These are phyloP conservation scores for Nerophis lumbriciformis DNA, from an alignment of 2,113 vertebrate genomes.

Conservation along the genomic window DNA sequence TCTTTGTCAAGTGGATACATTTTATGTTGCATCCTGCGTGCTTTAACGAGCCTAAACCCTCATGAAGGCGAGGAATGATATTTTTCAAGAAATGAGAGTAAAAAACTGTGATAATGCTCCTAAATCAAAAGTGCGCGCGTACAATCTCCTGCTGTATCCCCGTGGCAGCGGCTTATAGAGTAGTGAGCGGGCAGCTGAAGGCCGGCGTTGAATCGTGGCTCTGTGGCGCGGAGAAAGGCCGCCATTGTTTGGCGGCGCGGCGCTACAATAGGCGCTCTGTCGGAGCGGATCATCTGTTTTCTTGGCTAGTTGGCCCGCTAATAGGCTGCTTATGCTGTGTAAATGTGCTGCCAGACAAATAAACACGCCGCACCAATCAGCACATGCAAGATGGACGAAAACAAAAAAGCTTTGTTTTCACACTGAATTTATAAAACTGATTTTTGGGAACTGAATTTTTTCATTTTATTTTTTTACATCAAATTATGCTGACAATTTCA, in stretches of 20 bases:
- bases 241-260: conserved; percentile 44
- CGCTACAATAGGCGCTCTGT: conserved; percentile 63
- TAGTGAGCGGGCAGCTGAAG: conserved; percentile 47
- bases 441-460: no score
- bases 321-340: conserved; percentile 60
- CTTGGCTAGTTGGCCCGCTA: conserved; percentile 62
- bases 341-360: conserved; percentile 47
- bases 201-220: conserved; percentile 46
- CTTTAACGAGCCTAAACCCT: neutral
- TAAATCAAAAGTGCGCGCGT: conserved; percentile 30
- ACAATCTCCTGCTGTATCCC: conserved; percentile 26
- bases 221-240: conserved; percentile 53
- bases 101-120: conserved; percentile 21
- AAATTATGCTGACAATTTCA: no score
- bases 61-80: neutral
- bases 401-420: no score
- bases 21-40: no score
- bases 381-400: no score
- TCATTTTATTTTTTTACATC: no score
- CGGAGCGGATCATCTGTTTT: conserved; percentile 65
- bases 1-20: no score
- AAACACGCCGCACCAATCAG: conserved; percentile 2
- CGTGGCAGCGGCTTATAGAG: conserved; percentile 43
- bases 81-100: neutral
- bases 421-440: no score